These are phyloP conservation scores for Papilio dardanus DNA, from an alignment of 1,140 invertebrate species.

Conservation along the genomic window DNA sequence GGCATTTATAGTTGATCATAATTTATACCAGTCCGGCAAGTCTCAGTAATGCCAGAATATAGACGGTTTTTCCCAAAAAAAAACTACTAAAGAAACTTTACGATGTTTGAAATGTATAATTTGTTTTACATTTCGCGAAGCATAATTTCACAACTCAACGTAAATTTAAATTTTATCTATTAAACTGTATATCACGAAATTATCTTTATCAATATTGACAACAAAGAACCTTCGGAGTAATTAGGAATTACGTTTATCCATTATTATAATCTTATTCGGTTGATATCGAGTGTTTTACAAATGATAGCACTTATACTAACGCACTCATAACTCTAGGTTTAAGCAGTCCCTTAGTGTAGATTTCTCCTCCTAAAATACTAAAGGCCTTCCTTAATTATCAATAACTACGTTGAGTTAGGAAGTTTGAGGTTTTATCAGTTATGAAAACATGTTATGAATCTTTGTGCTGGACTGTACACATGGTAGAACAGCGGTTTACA, in stretches of 20 bases:
- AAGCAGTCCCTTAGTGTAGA: too few species aligned
- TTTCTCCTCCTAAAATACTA: too few species aligned
- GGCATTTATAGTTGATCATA: too few species aligned
- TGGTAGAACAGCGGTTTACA: background rate
- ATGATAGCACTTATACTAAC: background rate
- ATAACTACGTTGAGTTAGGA: background rate
- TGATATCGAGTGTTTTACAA: slow-evolving; percentile 1
- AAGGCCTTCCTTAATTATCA: too few species aligned
- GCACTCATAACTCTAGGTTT: background rate
- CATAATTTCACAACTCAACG: background rate
- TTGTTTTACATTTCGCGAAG: background rate
- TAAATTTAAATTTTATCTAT: background rate
- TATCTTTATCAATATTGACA: background rate
- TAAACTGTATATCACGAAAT: background rate
- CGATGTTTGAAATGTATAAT: background rate
- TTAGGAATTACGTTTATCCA: slow-evolving; percentile 8
- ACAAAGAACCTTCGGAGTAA: slow-evolving; percentile 3
- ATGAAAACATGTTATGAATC: background rate
- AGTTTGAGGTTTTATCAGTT: background rate
- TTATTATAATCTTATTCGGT: background rate
- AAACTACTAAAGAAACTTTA: too few species aligned
- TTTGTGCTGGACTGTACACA: background rate
- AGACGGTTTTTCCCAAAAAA: background rate
- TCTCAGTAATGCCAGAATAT: background rate
- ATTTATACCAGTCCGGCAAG: too few species aligned